A percentile compares a stretch with the other conserved stretches of the same genome.
Evolutionary conservation across 2,888 invertebrate genomes (phyloP).

Genomic region (Herminia tarsipennalis): DNA sequence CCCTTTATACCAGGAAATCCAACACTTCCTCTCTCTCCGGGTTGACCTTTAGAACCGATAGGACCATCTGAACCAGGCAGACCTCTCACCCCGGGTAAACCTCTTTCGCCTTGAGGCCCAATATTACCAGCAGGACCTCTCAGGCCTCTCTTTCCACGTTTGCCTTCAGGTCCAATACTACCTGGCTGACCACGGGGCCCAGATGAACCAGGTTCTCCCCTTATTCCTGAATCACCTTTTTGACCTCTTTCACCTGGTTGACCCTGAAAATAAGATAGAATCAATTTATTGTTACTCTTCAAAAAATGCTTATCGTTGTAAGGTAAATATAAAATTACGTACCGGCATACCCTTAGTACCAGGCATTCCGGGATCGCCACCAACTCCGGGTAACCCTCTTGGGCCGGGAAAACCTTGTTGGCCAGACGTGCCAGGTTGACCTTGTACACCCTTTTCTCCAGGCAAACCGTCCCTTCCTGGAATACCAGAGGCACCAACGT

Average conservation of each 20-base stretch:
- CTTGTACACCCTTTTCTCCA: slow-evolving; percentile 92
- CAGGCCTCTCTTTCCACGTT: slow-evolving; percentile 92
- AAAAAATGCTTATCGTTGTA: not conserved
- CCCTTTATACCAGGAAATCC: slow-evolving; percentile 86
- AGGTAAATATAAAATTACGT: no score
- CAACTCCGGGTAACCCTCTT: slow-evolving; percentile 90
- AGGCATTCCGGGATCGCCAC: slow-evolving; percentile 90
- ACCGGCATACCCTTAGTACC: slow-evolving; percentile 92
- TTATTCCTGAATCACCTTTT: slow-evolving; percentile 91
- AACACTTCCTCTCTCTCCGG: slow-evolving; percentile 88
- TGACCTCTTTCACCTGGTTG: slow-evolving; percentile 91
- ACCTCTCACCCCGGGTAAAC: slow-evolving; percentile 87
- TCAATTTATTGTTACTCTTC: not conserved
- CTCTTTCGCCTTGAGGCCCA: slow-evolving; percentile 92
- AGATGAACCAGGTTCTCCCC: slow-evolving; percentile 90
- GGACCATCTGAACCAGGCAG: slow-evolving; percentile 92
- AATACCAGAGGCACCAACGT: slow-evolving; percentile 90
- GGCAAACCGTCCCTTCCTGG: slow-evolving; percentile 93
- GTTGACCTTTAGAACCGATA: slow-evolving; percentile 90
- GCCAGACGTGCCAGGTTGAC: slow-evolving; percentile 89
- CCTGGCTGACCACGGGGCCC: slow-evolving; percentile 93
- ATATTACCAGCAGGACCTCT: slow-evolving; percentile 90
- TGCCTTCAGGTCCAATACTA: slow-evolving; percentile 90
- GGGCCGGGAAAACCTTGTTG: slow-evolving; percentile 94
- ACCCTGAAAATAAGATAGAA: slow-evolving; percentile 82